Conservation (phyloP, 2,113 vertebrate species). For the Cebidichthys violaceus region DNA sequence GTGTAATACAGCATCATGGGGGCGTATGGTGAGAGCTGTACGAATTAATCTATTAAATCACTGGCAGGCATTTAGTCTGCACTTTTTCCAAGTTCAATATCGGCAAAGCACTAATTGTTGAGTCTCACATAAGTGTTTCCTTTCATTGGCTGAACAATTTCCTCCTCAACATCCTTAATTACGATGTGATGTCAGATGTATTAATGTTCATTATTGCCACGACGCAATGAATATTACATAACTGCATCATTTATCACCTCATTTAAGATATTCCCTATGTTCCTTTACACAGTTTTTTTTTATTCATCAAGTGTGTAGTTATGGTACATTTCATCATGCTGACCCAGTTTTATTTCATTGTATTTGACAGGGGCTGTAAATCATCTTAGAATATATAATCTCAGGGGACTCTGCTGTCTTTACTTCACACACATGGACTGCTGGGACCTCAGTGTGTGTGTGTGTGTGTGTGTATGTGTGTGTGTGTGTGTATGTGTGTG, state of each 20-base stretch:
- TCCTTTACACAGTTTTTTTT: slow-evolving; percentile 30
- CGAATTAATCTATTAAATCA: slow-evolving; percentile 57
- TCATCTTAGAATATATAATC: slow-evolving; percentile 67
- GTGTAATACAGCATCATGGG: slow-evolving; percentile 8
- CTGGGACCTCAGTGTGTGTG: slow-evolving; percentile 29
- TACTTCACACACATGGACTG: slow-evolving; percentile 55
- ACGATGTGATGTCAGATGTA: not conserved
- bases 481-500: slow-evolving; percentile 13
- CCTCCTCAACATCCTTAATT: not conserved
- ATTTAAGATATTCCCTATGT: slow-evolving; percentile 12
- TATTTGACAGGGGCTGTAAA: slow-evolving; percentile 72
- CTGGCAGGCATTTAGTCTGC: slow-evolving; percentile 37
- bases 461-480: not conserved
- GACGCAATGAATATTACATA: slow-evolving; percentile 36
- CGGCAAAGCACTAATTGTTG: slow-evolving; percentile 23
- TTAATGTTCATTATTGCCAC: slow-evolving; percentile 25
- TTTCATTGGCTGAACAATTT: slow-evolving; percentile 28
- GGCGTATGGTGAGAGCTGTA: slow-evolving; percentile 11
- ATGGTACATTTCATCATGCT: slow-evolving; percentile 69
- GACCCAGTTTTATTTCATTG: slow-evolving; percentile 74
- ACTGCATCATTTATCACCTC: slow-evolving; percentile 27
- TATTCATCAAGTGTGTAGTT: slow-evolving; percentile 53
- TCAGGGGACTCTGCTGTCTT: slow-evolving; percentile 65
- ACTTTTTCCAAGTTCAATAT: slow-evolving; percentile 22
- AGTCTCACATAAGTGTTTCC: slow-evolving; percentile 28